A percentile compares a stretch with the other conserved stretches of the same genome.
phyloP scores from a whole-genome alignment of 2,113 vertebrate species.

The Fulica atra region DNA sequence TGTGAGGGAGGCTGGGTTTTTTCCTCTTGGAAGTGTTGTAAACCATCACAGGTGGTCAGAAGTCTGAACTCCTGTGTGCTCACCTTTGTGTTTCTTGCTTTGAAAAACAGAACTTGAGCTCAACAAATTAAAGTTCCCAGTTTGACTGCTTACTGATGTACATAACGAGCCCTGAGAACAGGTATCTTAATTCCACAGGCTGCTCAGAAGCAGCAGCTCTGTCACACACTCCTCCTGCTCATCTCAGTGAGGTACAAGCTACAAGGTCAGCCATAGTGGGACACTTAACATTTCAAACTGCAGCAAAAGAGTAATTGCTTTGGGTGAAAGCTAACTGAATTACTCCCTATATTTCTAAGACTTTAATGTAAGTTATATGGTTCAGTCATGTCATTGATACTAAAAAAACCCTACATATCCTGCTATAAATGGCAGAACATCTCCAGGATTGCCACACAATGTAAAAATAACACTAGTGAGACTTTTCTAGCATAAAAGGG shows the following conservation, averaged over 20 bases:
- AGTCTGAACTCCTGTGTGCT: fast-evolving
- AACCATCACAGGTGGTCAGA: background rate
- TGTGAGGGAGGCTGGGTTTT: background rate
- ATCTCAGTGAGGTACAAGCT: background rate
- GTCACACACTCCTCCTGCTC: background rate
- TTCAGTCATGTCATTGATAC: background rate
- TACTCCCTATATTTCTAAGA: background rate
- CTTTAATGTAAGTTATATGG: background rate
- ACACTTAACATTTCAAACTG: no score
- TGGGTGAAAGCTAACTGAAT: background rate
- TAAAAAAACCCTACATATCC: background rate
- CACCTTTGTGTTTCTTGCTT: background rate
- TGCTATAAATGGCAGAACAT: background rate
- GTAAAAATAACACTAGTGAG: background rate
- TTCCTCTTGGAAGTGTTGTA: background rate
- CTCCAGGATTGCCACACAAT: background rate
- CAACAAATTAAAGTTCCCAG: background rate
- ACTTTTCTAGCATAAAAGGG: background rate
- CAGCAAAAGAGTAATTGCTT: background rate
- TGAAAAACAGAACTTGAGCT: background rate
- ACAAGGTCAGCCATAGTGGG: background rate
- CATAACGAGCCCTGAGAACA: background rate
- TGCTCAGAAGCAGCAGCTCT: background rate
- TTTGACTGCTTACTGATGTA: background rate
- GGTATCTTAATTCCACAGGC: background rate